Base-by-base conservation (phyloP, 2,888 invertebrate species). In the Polylopha cassiicola region DNA sequence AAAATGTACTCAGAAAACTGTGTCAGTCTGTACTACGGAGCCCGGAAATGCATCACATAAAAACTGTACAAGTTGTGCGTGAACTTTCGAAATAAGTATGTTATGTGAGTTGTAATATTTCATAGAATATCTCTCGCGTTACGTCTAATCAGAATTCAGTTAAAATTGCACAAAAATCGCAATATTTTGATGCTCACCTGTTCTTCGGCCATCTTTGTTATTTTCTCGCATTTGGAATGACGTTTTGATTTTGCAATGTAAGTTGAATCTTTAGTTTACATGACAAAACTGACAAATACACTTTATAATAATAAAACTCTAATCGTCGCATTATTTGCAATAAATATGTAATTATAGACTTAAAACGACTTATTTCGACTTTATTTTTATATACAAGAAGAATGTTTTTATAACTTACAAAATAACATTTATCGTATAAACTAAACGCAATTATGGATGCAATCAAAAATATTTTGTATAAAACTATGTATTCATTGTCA, bases 121-220 rank as follows among this genome's bases (percentile, higher is more conserved):
- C 30, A 4, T 13, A 17, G 38, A 51, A 53, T 37, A 45, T 24
- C 38, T 31, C 13, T 2, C 13, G 21, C 34, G 24, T 36, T 31
- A n/a, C 11, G 24, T 36, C 24, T 16, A 21, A 7, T 34, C 32
- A 31, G 55, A 72, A 73, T 74, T 73, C 68, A 73, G 72, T 73
- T 73, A 79, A 73, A 68, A 72, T 69, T 55, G 37, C 37, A 39
- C 51, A 62, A 53, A 71, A 73, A 72, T 61, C 55, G 58, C 64
- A 74, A 70, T 77, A 80, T 85, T 85, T 76, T 82, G 80, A 60
- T 85, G 80, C 89, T 89, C 88, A 91, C 91, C 91, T 91, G 91
- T 89, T 91, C 90, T 82, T 91, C 91, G 88, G 91, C 91, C 91
- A 91, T 91, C 89, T 90, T 90, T 84, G 82, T 86, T 85, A 80